phyloP scores from a whole-genome alignment of 2,797 vertebrate genomes.

The Eulemur rubriventer region DNA sequence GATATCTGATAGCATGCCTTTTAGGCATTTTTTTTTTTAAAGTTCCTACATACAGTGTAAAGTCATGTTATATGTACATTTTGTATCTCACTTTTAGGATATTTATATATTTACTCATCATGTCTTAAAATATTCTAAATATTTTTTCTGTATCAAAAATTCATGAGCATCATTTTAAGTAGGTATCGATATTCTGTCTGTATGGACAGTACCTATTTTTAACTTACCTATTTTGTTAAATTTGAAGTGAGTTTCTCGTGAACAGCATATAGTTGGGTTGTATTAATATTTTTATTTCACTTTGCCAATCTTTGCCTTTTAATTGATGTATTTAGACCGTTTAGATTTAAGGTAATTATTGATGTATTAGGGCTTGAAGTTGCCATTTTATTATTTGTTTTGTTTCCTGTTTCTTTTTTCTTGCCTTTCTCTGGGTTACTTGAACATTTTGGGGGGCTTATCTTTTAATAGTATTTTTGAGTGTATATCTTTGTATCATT shows the following conservation, averaged over 20 bases:
- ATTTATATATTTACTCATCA: not conserved
- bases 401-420: constrained; percentile 7
- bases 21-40: constrained; percentile 28
- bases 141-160: not conserved
- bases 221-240: not conserved
- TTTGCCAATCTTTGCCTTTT: not conserved
- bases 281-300: not conserved
- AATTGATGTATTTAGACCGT: not conserved
- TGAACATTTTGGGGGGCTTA: not conserved
- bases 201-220: not conserved
- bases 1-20: not conserved
- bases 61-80: not conserved
- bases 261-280: not conserved
- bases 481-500: not conserved
- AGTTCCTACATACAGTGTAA: not conserved
- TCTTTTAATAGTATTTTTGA: not conserved
- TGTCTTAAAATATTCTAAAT: constrained; percentile 17
- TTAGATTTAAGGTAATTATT: not conserved
- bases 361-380: not conserved
- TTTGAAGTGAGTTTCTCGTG: constrained; percentile 16
- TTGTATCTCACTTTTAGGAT: not conserved
- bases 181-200: not conserved
- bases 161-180: constrained; percentile 13
- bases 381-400: constrained; percentile 27
- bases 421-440: constrained; percentile 2